A percentile compares a stretch with the other conserved stretches of the same genome.
These are phyloP conservation scores for Lepilemur ruficaudatus DNA, from an alignment of 2,797 vertebrate species.

Conservation along the genomic window DNA sequence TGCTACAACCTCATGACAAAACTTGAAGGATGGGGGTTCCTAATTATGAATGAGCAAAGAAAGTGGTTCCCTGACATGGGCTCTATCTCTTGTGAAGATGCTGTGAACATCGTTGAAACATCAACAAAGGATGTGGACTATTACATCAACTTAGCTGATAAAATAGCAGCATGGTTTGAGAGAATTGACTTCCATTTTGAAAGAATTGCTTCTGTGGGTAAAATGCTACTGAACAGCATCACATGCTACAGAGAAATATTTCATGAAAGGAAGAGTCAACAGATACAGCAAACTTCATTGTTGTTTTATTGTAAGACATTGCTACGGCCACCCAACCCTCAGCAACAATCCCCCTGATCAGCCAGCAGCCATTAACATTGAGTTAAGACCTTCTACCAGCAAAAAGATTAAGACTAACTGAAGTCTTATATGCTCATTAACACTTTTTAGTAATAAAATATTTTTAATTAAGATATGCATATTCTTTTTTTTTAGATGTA, in stretches of 20 bases:
- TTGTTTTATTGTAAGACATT: background rate
- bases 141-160: background rate
- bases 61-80: background rate
- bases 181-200: background rate
- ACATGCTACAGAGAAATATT: background rate
- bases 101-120: background rate
- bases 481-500: background rate
- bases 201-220: background rate
- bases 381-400: background rate
- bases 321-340: background rate
- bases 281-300: background rate
- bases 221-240: background rate
- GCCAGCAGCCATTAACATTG: background rate
- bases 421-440: background rate
- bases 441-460: background rate
- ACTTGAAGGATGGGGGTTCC: background rate
- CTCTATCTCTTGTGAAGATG: background rate
- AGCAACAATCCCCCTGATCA: background rate
- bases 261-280: background rate
- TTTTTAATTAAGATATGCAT: background rate
- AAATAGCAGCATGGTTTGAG: background rate
- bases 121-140: background rate
- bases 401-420: background rate
- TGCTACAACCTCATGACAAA: background rate
- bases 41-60: background rate